A percentile compares a stretch with the other conserved stretches of the same genome.
Conservation (phyloP, 2,797 vertebrate genomes). For the Streptopelia turtur region DNA sequence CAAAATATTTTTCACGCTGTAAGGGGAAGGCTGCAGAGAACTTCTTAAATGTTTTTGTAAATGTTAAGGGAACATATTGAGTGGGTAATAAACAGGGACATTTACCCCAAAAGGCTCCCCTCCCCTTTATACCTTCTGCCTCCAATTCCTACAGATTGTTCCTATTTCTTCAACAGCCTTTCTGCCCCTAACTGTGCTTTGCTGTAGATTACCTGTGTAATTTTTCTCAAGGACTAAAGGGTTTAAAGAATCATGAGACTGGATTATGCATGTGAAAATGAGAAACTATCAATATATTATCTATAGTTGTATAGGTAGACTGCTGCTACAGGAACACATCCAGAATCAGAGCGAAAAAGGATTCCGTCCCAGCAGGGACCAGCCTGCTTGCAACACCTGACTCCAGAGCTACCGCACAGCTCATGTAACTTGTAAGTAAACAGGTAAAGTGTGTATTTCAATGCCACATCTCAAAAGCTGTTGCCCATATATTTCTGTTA, state of each 20-base stretch:
- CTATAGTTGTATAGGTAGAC: accelerated
- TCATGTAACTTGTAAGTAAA: accelerated
- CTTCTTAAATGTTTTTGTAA: not conserved
- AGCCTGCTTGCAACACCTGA: accelerated
- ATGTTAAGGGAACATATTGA: not conserved
- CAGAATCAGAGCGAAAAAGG: not conserved
- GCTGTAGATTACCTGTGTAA: not conserved
- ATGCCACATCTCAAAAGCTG: not conserved
- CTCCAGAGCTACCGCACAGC: not conserved
- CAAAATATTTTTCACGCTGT: not conserved
- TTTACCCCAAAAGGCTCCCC: not conserved
- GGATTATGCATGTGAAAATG: not conserved
- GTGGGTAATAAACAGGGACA: not conserved
- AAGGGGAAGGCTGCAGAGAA: not conserved
- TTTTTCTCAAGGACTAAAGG: not conserved
- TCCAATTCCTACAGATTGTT: not conserved
- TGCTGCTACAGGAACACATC: not conserved
- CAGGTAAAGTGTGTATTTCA: not conserved
- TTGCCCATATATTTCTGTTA: accelerated
- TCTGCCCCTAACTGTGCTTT: not conserved
- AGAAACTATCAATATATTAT: not conserved
- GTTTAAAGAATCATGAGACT: not conserved
- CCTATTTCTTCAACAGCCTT: not conserved
- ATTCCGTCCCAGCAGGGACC: not conserved
- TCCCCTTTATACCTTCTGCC: not conserved